A percentile compares a stretch with the other conserved stretches of the same genome.
Conservation (phyloP, 1,140 invertebrate species). For the Reticulitermes speratus region DNA sequence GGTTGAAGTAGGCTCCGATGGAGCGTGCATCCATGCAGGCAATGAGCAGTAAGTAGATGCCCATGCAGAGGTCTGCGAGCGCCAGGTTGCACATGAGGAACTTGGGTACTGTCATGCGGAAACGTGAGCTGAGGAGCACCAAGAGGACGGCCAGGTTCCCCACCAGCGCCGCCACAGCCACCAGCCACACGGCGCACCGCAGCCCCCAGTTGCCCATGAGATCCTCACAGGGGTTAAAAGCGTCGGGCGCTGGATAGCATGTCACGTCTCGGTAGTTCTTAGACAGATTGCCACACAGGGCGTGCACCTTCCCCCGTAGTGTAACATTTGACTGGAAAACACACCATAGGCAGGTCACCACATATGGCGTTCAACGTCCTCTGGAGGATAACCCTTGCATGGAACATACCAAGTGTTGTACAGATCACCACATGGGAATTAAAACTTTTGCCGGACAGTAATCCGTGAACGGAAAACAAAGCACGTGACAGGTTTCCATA, state of each 20-base stretch:
- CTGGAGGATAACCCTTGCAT: too few relatives aligned
- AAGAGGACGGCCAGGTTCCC: conserved; percentile 82
- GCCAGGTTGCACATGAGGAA: conserved; percentile 87
- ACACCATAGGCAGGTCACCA: too few relatives aligned
- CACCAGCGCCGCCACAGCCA: conserved; percentile 62
- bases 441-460: too few relatives aligned
- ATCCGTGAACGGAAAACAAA: too few relatives aligned
- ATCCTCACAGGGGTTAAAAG: conserved; percentile 87
- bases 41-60: conserved; percentile 78
- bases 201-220: conserved; percentile 82
- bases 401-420: too few relatives aligned
- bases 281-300: conserved; percentile 44
- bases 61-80: conserved; percentile 83
- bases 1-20: conserved; percentile 83
- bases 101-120: conserved; percentile 67
- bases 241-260: conserved; percentile 78
- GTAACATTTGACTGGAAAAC: not conserved
- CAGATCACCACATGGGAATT: too few relatives aligned
- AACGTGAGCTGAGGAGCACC: conserved; percentile 63
- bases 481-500: too few relatives aligned
- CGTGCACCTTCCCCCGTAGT: not conserved
- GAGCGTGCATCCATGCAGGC: conserved; percentile 80
- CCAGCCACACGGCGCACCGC: conserved; percentile 79
- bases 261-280: conserved; percentile 44
- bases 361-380: too few relatives aligned